Evolutionary conservation across 2,888 invertebrate species (phyloP), one percentile per base, ranked within the genome.

Genomic region (Acanthosoma haemorrhoidale): DNA sequence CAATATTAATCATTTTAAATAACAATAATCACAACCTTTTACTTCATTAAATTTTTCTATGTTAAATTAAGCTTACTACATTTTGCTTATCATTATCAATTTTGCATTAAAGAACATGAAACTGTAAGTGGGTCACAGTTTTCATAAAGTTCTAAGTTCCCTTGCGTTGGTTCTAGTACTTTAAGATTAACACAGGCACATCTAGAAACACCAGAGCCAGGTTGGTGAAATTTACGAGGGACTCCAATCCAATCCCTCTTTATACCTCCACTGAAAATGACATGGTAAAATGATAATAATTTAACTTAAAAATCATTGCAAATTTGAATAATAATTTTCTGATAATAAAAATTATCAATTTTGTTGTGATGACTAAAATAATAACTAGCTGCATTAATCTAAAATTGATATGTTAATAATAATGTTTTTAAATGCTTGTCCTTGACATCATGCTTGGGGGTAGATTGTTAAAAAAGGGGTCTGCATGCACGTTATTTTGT

Each of bases 201-300:
- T 61, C 90, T 85, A 72, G 86, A 85, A 15, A 84, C 81, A 51
- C 86, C 82, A 4, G 85, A 83, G 0, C 88, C 88, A 15, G 89
- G 86, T 72, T 87, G 85, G 78, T 86, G 93, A 6, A 91, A 84
- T 79, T 91, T 88, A 73, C 96, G 85, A 0, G 98, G 98, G 57
- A 94, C 88, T 16, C 98, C 98, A 15, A 84, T 81, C 97, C 97
- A 98, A 72, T 86, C 83, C 76, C 98, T 85, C 66, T 85, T 82
- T 63, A 96, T 85, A 21, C 96, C 96, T 68, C 98, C 98, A 83
- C 97, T 96, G 79, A 75, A 84, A 82, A 75, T 75, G 73, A 76
- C 70, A 75, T 69, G 74, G 70, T 68, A 68, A 36, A 36, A 9
- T 9, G 8, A 9, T 36, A 36, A 9, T 36, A 36, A 8, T 36